phyloP scores from a whole-genome alignment of 2,113 vertebrate genomes.

The Actenoides lindsayi region DNA sequence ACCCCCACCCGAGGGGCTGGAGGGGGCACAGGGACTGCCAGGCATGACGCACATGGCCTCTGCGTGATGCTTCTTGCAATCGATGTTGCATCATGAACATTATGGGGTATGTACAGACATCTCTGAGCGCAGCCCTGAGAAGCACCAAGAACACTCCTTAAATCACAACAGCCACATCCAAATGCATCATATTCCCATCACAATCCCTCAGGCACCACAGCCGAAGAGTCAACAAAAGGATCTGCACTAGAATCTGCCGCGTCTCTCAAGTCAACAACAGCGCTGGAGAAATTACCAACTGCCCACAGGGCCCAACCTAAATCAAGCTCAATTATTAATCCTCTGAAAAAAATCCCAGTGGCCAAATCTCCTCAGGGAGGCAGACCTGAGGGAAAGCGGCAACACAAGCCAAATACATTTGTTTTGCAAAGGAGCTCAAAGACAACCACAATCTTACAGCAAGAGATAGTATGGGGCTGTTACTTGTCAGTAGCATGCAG shows the following conservation, averaged over 20 bases:
- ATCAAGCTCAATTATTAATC: background rate
- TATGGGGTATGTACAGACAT: background rate
- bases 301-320: background rate
- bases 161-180: background rate
- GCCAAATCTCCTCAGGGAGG: background rate
- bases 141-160: background rate
- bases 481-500: rapidly evolving
- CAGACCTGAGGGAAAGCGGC: background rate
- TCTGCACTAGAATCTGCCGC: background rate
- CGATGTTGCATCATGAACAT: background rate
- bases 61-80: background rate
- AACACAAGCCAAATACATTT: background rate
- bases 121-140: background rate
- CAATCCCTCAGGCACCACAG: background rate
- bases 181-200: background rate
- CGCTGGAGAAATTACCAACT: background rate
- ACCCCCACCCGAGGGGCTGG: background rate
- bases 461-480: rapidly evolving
- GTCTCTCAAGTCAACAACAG: background rate
- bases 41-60: background rate
- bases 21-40: background rate
- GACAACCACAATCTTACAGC: background rate
- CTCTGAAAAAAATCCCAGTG: background rate
- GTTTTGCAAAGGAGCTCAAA: background rate
- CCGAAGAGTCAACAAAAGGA: background rate